Base-by-base conservation (phyloP, 2,113 vertebrate genomes). In the Oxygymnocypris stewartii region DNA sequence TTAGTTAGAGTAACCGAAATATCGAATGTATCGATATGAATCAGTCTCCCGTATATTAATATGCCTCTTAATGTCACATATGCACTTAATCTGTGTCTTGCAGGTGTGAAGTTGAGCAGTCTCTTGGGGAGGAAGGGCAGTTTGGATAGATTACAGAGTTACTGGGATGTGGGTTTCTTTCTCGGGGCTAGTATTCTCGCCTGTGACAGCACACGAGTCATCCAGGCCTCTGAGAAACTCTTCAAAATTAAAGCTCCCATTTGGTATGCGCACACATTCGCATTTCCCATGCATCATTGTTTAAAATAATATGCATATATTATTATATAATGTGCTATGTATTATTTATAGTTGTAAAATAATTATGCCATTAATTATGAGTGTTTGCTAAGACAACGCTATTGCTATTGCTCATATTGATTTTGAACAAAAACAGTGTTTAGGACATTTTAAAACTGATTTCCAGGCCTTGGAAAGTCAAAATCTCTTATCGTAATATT, bases 151-250 rank as follows among this genome's bases (percentile, higher is more conserved):
- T 95, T 99, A 75, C 97, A 98, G 94, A 99, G 97, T 92, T 99
- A 98, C 94, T 99, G 98, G 98, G 98, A 99, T 91, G 98, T 99
- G 73, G 98, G 98, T 79, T 98, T 98, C 94, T 99, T 98, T 91
- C 92, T 99, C 88, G 98, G 97, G 1, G 98, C 98, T 90, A 98
- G 98, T 93, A 95, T 98, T 86, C 92, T 99, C 91, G 98, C 98
- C 89, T 97, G 96, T 73, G 98, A 99, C 93, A 98, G 96, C 89
- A 92, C 95, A 79, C 94, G 97, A 91, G 98, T 98, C 87, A 97
- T 98, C 92, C 96, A 98, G 80, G 97, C 98, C 86, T 99, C 98
- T 2, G 98, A 99, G 94, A 99, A 97, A 84, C 97, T 99, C 87
- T 99, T 99, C 93, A 99, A 97, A 91, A 93, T 99, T 88, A 99